Evolutionary conservation across 2,797 vertebrate species (phyloP).

Genomic region (Merluccius polli): DNA sequence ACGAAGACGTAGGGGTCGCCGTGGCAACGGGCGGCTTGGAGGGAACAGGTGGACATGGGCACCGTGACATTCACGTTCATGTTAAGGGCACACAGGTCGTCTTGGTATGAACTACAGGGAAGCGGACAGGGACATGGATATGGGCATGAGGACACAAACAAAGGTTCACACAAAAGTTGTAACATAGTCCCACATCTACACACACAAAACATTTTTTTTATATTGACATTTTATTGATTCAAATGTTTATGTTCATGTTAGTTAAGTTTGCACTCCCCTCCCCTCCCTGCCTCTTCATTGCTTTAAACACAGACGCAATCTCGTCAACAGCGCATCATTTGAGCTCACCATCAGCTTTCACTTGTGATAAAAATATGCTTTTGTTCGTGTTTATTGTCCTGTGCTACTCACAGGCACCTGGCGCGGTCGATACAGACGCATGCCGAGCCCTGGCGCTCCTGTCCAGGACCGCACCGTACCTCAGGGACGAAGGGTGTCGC

Average conservation of each 20-base stretch:
- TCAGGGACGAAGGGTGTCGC: constrained; percentile 63
- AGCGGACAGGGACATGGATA: not conserved
- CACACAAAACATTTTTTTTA: too few relatives aligned
- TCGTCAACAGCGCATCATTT: too few relatives aligned
- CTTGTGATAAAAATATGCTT: not conserved
- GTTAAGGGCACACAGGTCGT: constrained; percentile 78
- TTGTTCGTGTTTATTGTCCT: not conserved
- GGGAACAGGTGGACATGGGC: constrained; percentile 77
- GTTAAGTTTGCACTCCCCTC: too few relatives aligned
- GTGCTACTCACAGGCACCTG: constrained; percentile 76
- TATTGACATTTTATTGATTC: too few relatives aligned
- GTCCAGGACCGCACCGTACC: constrained; percentile 71
- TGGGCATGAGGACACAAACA: not conserved
- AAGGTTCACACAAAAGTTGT: not conserved
- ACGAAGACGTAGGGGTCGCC: constrained; percentile 76
- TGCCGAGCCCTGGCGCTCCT: constrained; percentile 62
- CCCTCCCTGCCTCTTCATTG: too few relatives aligned
- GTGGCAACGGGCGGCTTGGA: constrained; percentile 78
- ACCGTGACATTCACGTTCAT: constrained; percentile 41
- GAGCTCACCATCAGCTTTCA: too few relatives aligned
- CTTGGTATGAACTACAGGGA: constrained; percentile 66
- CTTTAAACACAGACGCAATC: not conserved
- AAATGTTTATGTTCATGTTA: too few relatives aligned
- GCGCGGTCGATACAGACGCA: constrained; percentile 79
- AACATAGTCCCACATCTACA: too few relatives aligned